These are phyloP conservation scores for human (Homo sapiens) DNA, from an alignment of 2,113 vertebrate species.

Conservation along the genomic window GRCh38 chr7:65677001-65677500, in stretches of 20 bases:
- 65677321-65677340: not conserved
- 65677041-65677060: not conserved
- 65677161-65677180: not conserved
- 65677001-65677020: not conserved
- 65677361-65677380: not conserved
- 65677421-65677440: not conserved
- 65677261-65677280: constrained; percentile 9
- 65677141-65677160: not conserved
- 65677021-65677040: not conserved
- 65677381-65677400: not conserved
- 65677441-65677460: not conserved
- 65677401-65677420: not conserved
- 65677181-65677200: not conserved
- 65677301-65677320: not conserved
- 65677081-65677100: not conserved
- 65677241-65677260: constrained; percentile 37
- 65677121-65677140: not conserved
- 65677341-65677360: constrained; percentile 23
- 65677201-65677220: not conserved
- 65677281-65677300: not conserved
- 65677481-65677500: not conserved
- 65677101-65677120: not conserved
- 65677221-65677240: not conserved
- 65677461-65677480: not conserved
- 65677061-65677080: not conserved